Evolutionary conservation across 2,113 vertebrate genomes (phyloP), one percentile per base, ranked within the genome.

Genomic region (Myxocyprinus asiaticus): DNA sequence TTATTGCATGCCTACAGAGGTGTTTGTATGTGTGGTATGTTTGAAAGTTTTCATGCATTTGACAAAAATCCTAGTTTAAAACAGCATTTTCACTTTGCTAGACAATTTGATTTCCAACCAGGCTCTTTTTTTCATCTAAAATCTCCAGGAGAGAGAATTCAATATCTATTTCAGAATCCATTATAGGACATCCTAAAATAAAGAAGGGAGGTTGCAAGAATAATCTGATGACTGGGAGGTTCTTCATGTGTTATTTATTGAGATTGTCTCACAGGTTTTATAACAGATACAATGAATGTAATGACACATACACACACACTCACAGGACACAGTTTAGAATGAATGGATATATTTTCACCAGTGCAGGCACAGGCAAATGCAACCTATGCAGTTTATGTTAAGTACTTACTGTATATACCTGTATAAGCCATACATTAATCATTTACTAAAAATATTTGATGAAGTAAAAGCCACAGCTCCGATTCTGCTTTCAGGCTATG

Each of bases 81-180:
- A n/a, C n/a, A 1, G 22, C 22, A 33, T 33, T 33, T 33, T 33
- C 22, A 33, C 22, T 88, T 82, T 82, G 81, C 78, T 71, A 75
- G 86, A 85, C 82, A 87, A 81, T 85, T 86, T 2, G 71, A 87
- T 90, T 88, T 88, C 86, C 87, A 87, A 82, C 88, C 82, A 75
- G 77, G 82, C 15, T 6, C 47, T 67, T 72, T 82, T n/a, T 77
- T 85, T 90, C 85, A 90, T 90, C 82, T 87, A 79, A 87, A 90
- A 86, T 87, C 86, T 90, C 83, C 80, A 79, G 83, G 86, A 88
- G 86, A 85, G 82, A 81, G 81, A 86, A 87, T 86, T 88, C 88
- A 88, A 90, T 90, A 88, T 90, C 82, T 82, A 86, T 90, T 89
- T 86, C 78, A 77, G 74, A 87, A 87, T 80, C 86, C 85, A 78